These are phyloP conservation scores for Pelmatolapia mariae DNA, from an alignment of 2,113 vertebrate species.

Conservation along the genomic window DNA sequence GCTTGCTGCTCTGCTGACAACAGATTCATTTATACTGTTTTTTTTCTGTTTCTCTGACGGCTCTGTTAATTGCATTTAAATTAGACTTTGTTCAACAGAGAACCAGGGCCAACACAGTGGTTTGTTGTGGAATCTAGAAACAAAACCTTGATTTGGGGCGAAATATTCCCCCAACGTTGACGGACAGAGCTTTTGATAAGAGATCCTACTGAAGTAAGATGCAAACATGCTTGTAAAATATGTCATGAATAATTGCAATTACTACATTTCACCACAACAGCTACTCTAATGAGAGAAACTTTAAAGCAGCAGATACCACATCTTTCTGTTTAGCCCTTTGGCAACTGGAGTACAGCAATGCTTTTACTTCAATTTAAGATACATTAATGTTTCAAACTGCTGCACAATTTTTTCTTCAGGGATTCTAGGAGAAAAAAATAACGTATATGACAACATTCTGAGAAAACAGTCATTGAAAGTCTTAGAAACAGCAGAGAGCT, in stretches of 20 bases:
- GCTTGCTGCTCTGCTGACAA: constrained; percentile 60
- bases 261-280: constrained; percentile 1
- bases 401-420: not conserved
- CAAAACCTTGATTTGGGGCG: not conserved
- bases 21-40: constrained; percentile 64
- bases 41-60: constrained; percentile 61
- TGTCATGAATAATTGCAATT: not conserved
- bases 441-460: not conserved
- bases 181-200: not conserved
- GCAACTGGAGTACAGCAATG: not conserved
- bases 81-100: constrained; percentile 55
- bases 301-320: not conserved
- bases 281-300: not conserved
- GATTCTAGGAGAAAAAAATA: not conserved
- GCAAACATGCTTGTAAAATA: not conserved
- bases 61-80: constrained; percentile 74
- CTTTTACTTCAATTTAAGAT: not conserved
- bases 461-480: not conserved
- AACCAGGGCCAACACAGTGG: constrained; percentile 37
- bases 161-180: not conserved
- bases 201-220: not conserved
- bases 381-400: not conserved
- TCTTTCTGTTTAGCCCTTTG: constrained; percentile 12
- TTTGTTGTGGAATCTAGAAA: constrained; percentile 34
- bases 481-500: not conserved